These are phyloP conservation scores for Orgyia antiqua DNA, from an alignment of 2,888 invertebrate genomes.

Conservation along the genomic window DNA sequence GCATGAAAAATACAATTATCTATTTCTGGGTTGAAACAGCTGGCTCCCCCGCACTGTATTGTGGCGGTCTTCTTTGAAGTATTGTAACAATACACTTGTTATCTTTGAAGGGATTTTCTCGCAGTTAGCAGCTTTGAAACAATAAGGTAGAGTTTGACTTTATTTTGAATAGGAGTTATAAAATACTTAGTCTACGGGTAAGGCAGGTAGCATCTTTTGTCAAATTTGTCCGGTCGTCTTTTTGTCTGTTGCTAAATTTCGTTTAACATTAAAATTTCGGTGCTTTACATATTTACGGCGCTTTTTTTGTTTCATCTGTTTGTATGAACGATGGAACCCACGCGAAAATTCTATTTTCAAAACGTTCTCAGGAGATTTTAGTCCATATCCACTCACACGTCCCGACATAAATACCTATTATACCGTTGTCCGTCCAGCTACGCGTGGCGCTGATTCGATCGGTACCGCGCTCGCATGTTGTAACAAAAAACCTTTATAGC, in stretches of 20 bases:
- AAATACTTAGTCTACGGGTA: slow-evolving; percentile 21
- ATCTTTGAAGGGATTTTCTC: slow-evolving; percentile 36
- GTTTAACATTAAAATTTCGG: too few species aligned
- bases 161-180: slow-evolving; percentile 21
- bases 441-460: too few species aligned
- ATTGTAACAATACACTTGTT: slow-evolving; percentile 40
- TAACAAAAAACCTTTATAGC: too few species aligned
- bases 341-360: too few species aligned
- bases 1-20: slow-evolving; percentile 49
- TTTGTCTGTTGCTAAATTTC: not conserved
- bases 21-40: slow-evolving; percentile 37
- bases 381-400: too few species aligned
- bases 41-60: slow-evolving; percentile 27
- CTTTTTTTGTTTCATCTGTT: too few species aligned
- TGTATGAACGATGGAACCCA: too few species aligned
- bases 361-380: too few species aligned
- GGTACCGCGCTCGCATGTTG: too few species aligned
- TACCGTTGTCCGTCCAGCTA: too few species aligned
- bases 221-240: not conserved
- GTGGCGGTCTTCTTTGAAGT: slow-evolving; percentile 44
- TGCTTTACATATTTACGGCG: too few species aligned
- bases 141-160: slow-evolving; percentile 38
- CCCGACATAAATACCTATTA: too few species aligned
- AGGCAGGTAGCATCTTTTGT: slow-evolving; percentile 34
- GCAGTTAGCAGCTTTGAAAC: slow-evolving; percentile 39